A percentile compares a stretch with the other conserved stretches of the same genome.
Conservation (phyloP, 2,113 vertebrate genomes). For the Donacobius atricapilla region DNA sequence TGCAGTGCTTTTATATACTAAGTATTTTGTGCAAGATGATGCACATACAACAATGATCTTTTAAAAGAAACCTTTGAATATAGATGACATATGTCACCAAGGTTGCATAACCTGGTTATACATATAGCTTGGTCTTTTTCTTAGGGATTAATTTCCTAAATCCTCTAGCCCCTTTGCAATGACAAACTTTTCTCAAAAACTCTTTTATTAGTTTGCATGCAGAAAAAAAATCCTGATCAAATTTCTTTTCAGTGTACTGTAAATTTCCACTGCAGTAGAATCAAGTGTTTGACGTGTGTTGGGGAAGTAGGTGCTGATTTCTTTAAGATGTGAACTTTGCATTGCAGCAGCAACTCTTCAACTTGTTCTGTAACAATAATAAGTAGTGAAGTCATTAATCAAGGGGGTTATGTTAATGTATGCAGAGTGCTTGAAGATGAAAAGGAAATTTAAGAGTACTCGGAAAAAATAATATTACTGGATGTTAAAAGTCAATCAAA, state of each 20-base stretch:
- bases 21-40: neutral
- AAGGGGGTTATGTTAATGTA: neutral
- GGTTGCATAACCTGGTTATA: neutral
- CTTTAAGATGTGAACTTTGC: neutral
- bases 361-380: neutral
- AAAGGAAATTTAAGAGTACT: neutral
- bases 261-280: neutral
- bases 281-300: neutral
- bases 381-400: neutral
- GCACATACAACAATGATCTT: neutral
- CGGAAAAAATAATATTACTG: neutral
- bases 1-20: neutral
- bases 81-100: too few species aligned
- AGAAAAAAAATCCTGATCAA: neutral
- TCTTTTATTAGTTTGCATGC: neutral
- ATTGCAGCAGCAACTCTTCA: neutral
- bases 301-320: neutral
- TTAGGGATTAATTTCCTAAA: neutral
- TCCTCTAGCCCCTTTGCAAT: neutral
- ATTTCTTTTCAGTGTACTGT: neutral
- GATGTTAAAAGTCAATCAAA: neutral
- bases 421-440: neutral
- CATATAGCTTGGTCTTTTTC: neutral
- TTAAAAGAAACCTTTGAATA: neutral
- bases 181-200: neutral